These are phyloP conservation scores for Drosophila meridiana DNA, from an alignment of 2,888 invertebrate species.

Conservation along the genomic window DNA sequence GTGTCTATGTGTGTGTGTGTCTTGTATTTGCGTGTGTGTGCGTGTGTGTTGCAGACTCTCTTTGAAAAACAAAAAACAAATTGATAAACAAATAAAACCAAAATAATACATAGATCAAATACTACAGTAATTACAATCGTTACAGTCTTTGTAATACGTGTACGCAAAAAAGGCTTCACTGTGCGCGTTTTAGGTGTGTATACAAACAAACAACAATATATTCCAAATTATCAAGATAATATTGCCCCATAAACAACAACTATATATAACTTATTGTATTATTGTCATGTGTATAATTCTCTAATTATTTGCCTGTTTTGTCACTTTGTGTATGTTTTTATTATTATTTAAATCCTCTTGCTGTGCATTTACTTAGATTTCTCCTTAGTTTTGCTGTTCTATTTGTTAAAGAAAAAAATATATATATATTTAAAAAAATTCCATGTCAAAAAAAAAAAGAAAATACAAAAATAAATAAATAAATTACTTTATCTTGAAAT, in stretches of 20 bases:
- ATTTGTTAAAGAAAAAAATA: conserved; percentile 2
- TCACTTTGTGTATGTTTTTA: conserved; percentile 23
- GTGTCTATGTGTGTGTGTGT: conserved; percentile 12
- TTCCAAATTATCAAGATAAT: conserved; percentile 50
- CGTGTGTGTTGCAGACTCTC: conserved; percentile 25
- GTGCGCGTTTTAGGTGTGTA: conserved; percentile 76
- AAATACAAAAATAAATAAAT: conserved; percentile 1
- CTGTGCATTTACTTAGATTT: conserved; percentile 18
- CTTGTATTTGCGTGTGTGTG: conserved; percentile 18
- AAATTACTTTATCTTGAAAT: conserved; percentile 6
- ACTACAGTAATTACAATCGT: conserved; percentile 48
- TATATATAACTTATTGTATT: conserved; percentile 20
- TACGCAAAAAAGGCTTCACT: conserved; percentile 64
- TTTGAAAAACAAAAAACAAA: neutral
- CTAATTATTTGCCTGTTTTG: conserved; percentile 44
- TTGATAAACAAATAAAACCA: conserved; percentile 51
- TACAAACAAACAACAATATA: conserved; percentile 56
- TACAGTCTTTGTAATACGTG: conserved; percentile 46
- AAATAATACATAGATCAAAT: conserved; percentile 45
- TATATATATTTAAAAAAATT: neutral
- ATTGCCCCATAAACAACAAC: conserved; percentile 33
- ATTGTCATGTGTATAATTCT: conserved; percentile 45
- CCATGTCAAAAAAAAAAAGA: conserved; percentile 15
- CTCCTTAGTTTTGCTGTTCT: conserved; percentile 23
- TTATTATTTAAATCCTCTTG: conserved; percentile 24